Conservation (phyloP, 2,888 invertebrate species). For the Agapostemon virescens region DNA sequence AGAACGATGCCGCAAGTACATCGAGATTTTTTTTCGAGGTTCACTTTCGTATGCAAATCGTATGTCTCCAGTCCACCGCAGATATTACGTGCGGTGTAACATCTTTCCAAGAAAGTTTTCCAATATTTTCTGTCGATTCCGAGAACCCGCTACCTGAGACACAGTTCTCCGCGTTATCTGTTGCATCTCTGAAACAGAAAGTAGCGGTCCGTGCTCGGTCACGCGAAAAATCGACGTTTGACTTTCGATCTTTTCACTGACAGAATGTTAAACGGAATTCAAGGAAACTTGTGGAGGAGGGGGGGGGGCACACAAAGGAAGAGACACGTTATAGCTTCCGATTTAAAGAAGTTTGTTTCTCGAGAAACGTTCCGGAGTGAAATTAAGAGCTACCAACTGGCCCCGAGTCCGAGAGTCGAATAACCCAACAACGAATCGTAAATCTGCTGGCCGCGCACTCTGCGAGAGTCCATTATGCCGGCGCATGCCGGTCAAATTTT, state of each 20-base stretch:
- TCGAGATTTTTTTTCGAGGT: neutral
- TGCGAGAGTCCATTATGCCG: constrained; percentile 58
- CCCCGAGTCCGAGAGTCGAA: neutral
- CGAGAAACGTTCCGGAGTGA: neutral
- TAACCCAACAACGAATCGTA: constrained; percentile 38
- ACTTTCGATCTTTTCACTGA: neutral
- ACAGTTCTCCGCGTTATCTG: constrained; percentile 3
- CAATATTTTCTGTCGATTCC: constrained; percentile 1
- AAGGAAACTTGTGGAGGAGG: neutral
- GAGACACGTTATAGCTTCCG: neutral
- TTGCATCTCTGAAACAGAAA: constrained; percentile 1
- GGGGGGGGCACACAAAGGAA: neutral
- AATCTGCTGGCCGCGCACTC: constrained; percentile 35
- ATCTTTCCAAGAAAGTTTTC: constrained; percentile 8
- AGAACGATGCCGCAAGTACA: neutral
- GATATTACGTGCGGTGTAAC: neutral
- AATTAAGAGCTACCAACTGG: neutral
- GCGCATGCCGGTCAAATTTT: constrained; percentile 60
- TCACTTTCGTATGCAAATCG: constrained; percentile 8
- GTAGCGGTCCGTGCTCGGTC: neutral
- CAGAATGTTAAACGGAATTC: neutral
- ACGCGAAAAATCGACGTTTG: neutral
- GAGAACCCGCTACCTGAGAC: constrained; percentile 8
- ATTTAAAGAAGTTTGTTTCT: neutral
- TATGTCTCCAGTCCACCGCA: neutral